Evolutionary conservation across 1,140 invertebrate species (phyloP).

Genomic region (Macrobrachium nipponense): DNA sequence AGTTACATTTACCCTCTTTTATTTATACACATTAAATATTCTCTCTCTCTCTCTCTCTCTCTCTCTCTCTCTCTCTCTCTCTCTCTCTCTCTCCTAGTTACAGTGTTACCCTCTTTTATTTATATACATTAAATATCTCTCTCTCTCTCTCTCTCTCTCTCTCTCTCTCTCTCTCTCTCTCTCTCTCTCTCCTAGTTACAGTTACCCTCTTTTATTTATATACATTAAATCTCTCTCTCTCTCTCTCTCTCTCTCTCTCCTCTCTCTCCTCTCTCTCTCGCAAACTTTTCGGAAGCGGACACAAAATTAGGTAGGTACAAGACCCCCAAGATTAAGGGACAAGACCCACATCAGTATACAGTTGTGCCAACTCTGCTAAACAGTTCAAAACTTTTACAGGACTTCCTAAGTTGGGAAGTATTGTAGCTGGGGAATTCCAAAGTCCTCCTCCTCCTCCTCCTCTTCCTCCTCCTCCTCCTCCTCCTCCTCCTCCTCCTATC

Average conservation of each 20-base stretch:
- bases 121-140: too few species aligned
- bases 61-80: background rate
- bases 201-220: too few species aligned
- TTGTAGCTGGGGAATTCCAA: background rate
- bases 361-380: background rate
- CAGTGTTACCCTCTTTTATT: background rate
- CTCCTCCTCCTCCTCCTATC: constrained; percentile 10
- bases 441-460: background rate
- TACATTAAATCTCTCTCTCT: background rate
- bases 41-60: constrained; percentile 7
- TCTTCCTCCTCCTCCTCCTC: background rate
- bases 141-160: too few species aligned
- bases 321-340: background rate
- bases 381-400: background rate
- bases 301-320: background rate
- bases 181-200: too few species aligned
- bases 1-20: background rate
- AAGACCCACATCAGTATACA: too few species aligned
- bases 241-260: background rate
- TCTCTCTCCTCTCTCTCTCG: constrained; percentile 7
- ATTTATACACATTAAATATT: background rate
- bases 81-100: constrained; percentile 4
- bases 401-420: background rate
- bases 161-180: too few species aligned
- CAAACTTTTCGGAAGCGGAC: background rate